Percentiles rank a stretch among this genome's conserved stretches.
phyloP scores from a whole-genome alignment of 2,888 invertebrate genomes.

The Lasioglossum vierecki region DNA sequence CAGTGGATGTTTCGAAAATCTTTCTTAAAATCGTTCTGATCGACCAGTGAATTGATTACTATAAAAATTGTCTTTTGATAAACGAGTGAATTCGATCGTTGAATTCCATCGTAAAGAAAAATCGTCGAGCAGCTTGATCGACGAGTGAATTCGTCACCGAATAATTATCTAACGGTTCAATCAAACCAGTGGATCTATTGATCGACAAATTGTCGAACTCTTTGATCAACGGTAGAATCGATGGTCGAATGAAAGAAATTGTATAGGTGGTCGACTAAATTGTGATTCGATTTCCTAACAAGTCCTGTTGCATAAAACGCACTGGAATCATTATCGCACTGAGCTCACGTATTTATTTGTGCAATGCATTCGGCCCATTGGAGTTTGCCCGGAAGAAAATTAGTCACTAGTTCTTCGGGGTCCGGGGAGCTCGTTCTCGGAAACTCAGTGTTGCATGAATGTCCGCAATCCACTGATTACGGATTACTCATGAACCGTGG shows the following conservation, averaged over 20 bases:
- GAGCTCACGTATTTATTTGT: background rate
- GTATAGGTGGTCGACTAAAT: background rate
- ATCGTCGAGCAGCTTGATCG: no score
- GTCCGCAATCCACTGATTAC: background rate
- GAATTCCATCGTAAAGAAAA: no score
- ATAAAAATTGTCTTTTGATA: no score
- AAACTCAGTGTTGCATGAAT: background rate
- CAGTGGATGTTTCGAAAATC: no score
- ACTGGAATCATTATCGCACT: background rate
- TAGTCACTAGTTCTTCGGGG: background rate
- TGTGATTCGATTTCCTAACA: background rate
- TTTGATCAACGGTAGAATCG: background rate
- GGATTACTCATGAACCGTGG: background rate
- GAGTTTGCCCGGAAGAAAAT: background rate
- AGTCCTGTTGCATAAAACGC: background rate
- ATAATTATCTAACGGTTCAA: no score
- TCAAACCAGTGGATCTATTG: no score
- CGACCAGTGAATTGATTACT: no score
- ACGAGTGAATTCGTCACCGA: no score
- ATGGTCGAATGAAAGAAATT: background rate
- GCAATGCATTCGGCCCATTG: background rate
- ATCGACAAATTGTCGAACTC: no score
- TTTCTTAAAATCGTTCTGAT: no score
- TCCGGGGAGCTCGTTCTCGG: background rate
- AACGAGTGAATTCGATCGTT: no score